phyloP scores from a whole-genome alignment of 92 coral and sea anemone genomes.

The Epizoanthus rinbou region DNA sequence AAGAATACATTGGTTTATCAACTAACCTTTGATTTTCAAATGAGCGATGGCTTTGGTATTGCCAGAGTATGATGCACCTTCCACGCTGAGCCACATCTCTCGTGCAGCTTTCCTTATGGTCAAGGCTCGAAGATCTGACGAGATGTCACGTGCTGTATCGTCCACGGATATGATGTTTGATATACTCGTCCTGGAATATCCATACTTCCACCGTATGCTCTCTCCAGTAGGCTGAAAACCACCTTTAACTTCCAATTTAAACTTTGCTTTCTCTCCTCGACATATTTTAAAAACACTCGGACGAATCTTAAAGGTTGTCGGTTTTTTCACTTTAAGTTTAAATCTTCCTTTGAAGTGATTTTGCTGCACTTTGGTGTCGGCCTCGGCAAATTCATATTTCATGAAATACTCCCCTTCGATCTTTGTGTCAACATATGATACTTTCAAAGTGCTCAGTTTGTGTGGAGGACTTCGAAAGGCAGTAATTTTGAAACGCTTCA shows the following conservation, averaged over 20 bases:
- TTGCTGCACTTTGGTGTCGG: slow-evolving; percentile 70
- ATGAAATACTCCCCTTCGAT: slow-evolving; percentile 75
- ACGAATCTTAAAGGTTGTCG: slow-evolving; percentile 58
- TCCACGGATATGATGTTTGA: slow-evolving; percentile 62
- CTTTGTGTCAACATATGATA: slow-evolving; percentile 42
- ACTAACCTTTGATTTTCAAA: slow-evolving; percentile 72
- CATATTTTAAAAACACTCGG: slow-evolving; percentile 71
- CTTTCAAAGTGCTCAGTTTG: slow-evolving; percentile 46
- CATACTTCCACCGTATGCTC: slow-evolving; percentile 79
- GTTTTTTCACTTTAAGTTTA: slow-evolving; percentile 70
- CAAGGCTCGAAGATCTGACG: slow-evolving; percentile 61
- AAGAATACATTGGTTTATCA: background rate
- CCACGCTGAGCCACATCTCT: slow-evolving; percentile 66
- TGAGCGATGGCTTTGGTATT: slow-evolving; percentile 56
- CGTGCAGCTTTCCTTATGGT: slow-evolving; percentile 47
- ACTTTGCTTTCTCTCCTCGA: slow-evolving; percentile 59
- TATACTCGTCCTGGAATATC: slow-evolving; percentile 34
- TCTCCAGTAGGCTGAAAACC: slow-evolving; percentile 63
- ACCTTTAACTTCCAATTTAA: slow-evolving; percentile 60
- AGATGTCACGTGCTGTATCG: slow-evolving; percentile 63
- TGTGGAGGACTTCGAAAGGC: slow-evolving; percentile 63
- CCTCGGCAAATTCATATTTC: slow-evolving; percentile 78
- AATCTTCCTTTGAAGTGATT: slow-evolving; percentile 71
- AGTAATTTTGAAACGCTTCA: slow-evolving; percentile 41
- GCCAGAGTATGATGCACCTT: slow-evolving; percentile 79